Percentiles rank a stretch among this genome's conserved stretches.
Conservation (phyloP, 2,797 vertebrate genomes). For the Micromesistius poutassou region DNA sequence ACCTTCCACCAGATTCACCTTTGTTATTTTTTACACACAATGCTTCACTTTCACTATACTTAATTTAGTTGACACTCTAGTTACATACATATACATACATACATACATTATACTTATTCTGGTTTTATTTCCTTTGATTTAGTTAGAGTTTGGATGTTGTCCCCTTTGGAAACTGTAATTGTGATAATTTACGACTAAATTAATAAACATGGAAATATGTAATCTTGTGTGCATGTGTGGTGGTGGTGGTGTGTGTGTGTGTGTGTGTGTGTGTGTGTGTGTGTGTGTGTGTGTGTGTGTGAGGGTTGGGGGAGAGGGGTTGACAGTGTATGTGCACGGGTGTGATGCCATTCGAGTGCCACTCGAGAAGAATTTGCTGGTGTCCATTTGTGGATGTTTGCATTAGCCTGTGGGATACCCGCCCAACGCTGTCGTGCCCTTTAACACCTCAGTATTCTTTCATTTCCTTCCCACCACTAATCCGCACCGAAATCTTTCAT, state of each 20-base stretch:
- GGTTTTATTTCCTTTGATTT: neutral
- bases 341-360: neutral
- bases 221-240: neutral
- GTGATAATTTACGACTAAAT: neutral
- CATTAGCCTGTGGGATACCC: neutral
- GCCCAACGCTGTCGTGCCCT: neutral
- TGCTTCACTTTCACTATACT: neutral
- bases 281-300: neutral
- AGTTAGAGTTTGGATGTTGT: neutral
- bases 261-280: neutral
- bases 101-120: neutral
- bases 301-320: too few relatives aligned
- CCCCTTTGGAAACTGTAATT: neutral
- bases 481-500: neutral
- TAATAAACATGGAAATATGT: neutral
- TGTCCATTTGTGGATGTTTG: neutral
- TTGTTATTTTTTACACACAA: neutral
- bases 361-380: neutral
- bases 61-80: neutral
- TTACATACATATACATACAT: too few relatives aligned
- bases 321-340: too few relatives aligned
- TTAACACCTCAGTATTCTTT: neutral
- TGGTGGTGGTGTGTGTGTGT: neutral
- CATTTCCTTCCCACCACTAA: neutral
- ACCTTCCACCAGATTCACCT: neutral